A percentile compares a stretch with the other conserved stretches of the same genome.
Evolutionary conservation across 2,888 invertebrate genomes (phyloP).

Genomic region (Tenthredo amoena): DNA sequence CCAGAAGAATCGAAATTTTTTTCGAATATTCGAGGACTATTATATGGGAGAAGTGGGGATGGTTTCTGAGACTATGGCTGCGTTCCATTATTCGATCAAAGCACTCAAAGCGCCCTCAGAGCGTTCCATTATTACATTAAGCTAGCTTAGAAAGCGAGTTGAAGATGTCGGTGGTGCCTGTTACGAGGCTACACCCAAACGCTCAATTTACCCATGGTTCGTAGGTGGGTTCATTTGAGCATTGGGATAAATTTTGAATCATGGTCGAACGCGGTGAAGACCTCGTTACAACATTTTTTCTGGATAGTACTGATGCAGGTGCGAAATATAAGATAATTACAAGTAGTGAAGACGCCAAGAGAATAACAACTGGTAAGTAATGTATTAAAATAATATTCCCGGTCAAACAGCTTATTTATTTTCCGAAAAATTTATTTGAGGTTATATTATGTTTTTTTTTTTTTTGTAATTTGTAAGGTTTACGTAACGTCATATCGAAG

Average conservation of each 20-base stretch:
- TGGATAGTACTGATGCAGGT: background rate
- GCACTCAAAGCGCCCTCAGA: conserved; percentile 4
- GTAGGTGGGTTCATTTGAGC: background rate
- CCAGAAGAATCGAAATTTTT: too few species aligned
- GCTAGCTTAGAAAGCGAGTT: background rate
- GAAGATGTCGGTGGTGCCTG: conserved; percentile 1
- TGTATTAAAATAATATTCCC: background rate
- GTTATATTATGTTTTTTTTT: background rate
- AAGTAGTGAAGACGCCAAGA: background rate
- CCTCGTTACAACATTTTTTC: background rate
- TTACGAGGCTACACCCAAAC: background rate
- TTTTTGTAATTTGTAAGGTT: background rate
- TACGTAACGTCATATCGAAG: too few species aligned
- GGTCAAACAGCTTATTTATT: background rate
- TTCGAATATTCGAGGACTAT: too few species aligned
- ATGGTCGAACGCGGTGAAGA: background rate
- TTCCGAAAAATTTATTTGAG: background rate
- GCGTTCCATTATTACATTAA: conserved; percentile 24
- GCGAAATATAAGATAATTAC: background rate
- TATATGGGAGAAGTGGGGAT: too few species aligned
- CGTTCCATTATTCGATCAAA: conserved; percentile 12
- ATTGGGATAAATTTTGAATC: background rate
- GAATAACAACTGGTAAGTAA: conserved; percentile 1
- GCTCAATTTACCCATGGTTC: conserved; percentile 14
- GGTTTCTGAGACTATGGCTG: too few species aligned